Evolutionary conservation across 2,113 vertebrate species (phyloP).

Genomic region (Scomber scombrus): DNA sequence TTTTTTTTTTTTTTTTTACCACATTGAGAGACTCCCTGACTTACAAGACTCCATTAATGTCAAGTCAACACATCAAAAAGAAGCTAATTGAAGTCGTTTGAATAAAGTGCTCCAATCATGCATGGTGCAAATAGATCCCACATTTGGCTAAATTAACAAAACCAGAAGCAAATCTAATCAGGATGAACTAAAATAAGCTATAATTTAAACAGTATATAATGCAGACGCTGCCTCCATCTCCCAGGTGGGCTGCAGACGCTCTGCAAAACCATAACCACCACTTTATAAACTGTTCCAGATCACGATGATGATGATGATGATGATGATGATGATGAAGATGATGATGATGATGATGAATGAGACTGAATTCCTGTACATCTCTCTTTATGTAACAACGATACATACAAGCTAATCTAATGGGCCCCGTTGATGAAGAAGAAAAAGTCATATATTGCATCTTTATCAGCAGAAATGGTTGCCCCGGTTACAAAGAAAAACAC

Average conservation of each 20-base stretch:
- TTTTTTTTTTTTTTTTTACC: too few species aligned
- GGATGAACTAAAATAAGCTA: background rate
- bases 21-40: too few species aligned
- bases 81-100: too few species aligned
- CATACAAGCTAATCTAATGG: background rate
- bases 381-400: background rate
- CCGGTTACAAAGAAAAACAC: slow-evolving; percentile 34
- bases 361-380: background rate
- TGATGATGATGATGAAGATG: background rate
- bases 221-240: background rate
- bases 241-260: background rate
- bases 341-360: background rate
- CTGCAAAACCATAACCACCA: background rate
- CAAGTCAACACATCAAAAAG: too few species aligned
- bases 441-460: slow-evolving; percentile 10
- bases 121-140: background rate
- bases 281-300: background rate
- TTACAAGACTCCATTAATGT: too few species aligned
- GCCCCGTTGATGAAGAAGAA: background rate
- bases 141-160: too few species aligned
- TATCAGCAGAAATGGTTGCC: slow-evolving; percentile 3
- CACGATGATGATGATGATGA: too few species aligned
- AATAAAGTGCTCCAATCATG: background rate
- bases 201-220: background rate
- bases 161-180: background rate